Conservation (phyloP, 1,140 invertebrate species). For the Camponotus floridanus region DNA sequence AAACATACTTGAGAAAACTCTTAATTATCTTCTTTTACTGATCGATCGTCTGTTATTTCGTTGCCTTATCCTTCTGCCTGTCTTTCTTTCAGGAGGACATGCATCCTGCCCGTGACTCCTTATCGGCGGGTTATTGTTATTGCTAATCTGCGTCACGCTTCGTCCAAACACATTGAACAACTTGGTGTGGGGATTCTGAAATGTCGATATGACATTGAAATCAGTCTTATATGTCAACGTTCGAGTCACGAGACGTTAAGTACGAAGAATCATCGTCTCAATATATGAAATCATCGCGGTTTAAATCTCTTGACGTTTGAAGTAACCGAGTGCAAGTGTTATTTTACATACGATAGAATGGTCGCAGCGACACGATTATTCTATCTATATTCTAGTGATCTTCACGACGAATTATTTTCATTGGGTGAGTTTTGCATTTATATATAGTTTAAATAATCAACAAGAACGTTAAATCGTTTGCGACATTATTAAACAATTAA, state of each 20-base stretch:
- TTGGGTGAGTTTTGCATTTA: slow-evolving; percentile 29
- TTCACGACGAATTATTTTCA: not conserved
- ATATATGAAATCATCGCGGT: not conserved
- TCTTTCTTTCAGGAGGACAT: slow-evolving; percentile 41
- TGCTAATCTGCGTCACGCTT: slow-evolving; percentile 2
- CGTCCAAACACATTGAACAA: slow-evolving; percentile 40
- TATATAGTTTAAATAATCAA: not conserved
- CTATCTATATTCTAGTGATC: not conserved
- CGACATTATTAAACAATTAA: slow-evolving; percentile 7
- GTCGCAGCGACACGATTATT: not conserved
- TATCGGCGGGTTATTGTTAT: slow-evolving; percentile 48
- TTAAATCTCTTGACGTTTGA: not conserved
- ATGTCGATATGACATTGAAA: slow-evolving; percentile 74
- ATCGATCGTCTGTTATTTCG: slow-evolving; percentile 52
- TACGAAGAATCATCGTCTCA: not conserved
- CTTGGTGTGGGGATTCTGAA: slow-evolving; percentile 70
- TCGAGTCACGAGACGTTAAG: not conserved
- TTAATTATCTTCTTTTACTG: slow-evolving; percentile 32
- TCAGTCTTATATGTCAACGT: slow-evolving; percentile 44
- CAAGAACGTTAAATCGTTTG: not conserved
- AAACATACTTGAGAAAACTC: slow-evolving; percentile 16
- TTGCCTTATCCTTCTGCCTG: slow-evolving; percentile 39
- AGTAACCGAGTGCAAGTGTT: not conserved
- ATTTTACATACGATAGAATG: not conserved
- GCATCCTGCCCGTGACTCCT: not conserved